Percentiles rank a stretch among this genome's conserved stretches.
Evolutionary conservation across 2,888 invertebrate genomes (phyloP).

Genomic region (Camponotus fellah): DNA sequence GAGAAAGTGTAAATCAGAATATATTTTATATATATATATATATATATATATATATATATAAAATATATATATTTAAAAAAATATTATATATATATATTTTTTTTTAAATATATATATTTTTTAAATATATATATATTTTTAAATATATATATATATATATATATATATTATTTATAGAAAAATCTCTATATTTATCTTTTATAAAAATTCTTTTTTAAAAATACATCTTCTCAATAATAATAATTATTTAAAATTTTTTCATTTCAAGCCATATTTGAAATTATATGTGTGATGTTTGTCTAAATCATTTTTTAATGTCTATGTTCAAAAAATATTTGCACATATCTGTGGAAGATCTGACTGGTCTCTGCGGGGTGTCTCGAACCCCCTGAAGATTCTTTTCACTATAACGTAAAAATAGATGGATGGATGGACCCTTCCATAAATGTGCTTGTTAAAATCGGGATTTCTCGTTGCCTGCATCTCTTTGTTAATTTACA

Average conservation of each 20-base stretch:
- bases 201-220: not conserved
- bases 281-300: not conserved
- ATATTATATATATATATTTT: too few relatives aligned
- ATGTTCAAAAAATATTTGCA: conserved; percentile 42
- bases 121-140: too few relatives aligned
- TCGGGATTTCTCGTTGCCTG: conserved; percentile 38
- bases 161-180: not conserved
- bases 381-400: conserved; percentile 41
- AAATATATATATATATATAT: too few relatives aligned
- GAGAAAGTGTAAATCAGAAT: not conserved
- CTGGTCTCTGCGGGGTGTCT: conserved; percentile 32
- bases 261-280: not conserved
- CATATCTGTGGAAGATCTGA: conserved; percentile 49
- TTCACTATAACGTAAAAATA: conserved; percentile 42
- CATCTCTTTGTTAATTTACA: conserved; percentile 26
- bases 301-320: conserved; percentile 8
- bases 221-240: not conserved
- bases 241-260: not conserved
- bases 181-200: not conserved
- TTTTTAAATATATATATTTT: too few relatives aligned
- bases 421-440: conserved; percentile 33
- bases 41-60: too few relatives aligned
- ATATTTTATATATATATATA: not conserved
- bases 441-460: conserved; percentile 49
- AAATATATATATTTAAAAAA: too few relatives aligned